Percentiles rank a stretch among this genome's conserved stretches.
These are phyloP conservation scores for Dichetophora obliterata DNA, from an alignment of 2,888 invertebrate species.

Conservation along the genomic window DNA sequence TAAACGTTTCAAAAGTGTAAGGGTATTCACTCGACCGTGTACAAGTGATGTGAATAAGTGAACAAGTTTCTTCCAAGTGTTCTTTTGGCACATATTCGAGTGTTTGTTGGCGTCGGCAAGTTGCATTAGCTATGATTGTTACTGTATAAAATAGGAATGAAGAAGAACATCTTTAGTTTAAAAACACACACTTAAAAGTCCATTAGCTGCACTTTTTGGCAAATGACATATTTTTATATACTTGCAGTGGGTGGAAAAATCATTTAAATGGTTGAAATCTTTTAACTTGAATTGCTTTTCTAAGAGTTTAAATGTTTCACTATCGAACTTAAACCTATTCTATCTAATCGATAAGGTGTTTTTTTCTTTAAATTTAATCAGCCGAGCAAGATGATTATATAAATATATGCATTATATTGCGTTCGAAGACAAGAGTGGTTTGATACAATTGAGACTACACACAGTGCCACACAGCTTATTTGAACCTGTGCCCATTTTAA, in stretches of 20 bases:
- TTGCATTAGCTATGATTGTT: constrained; percentile 25
- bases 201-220: constrained; percentile 34
- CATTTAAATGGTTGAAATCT: neutral
- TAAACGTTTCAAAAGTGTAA: too few species aligned
- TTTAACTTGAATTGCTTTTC: neutral
- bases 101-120: constrained; percentile 2
- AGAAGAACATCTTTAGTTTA: neutral
- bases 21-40: neutral
- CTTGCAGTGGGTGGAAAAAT: constrained; percentile 10
- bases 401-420: too few species aligned
- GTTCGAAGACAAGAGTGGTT: too few species aligned
- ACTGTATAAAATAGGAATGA: neutral
- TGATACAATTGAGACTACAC: too few species aligned
- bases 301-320: neutral
- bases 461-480: too few species aligned
- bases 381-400: too few species aligned
- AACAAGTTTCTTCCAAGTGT: neutral
- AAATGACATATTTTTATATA: neutral
- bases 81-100: neutral
- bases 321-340: too few species aligned
- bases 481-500: too few species aligned
- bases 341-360: too few species aligned
- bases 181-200: constrained; percentile 22
- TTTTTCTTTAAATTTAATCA: too few species aligned
- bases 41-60: neutral